Base-by-base conservation (phyloP, 2,888 invertebrate genomes). In the Sphecodes monilicornis region DNA sequence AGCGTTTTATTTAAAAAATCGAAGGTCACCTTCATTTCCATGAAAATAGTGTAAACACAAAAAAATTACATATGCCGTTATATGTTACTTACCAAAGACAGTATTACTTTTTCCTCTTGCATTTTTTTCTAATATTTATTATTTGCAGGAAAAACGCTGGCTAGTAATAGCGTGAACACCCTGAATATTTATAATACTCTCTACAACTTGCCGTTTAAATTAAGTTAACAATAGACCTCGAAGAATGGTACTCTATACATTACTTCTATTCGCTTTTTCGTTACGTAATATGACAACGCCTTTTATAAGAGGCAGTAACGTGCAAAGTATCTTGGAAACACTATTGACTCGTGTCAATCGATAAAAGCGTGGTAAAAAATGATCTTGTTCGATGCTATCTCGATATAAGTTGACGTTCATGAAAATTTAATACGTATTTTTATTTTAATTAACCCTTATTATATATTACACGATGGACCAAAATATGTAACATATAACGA, bases 221-320 rank as follows among this genome's bases (percentile, higher is more conserved):
- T 69, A 41, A 50, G 13, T 68, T 69, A 13, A 50, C 18, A 8
- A 69, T 54, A 29, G 22, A 32, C 11, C 4, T 6, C 1, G n/a
- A 16, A 54, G 16, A 18, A 11, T 57, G 13, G n/a, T n/a, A 29
- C 13, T n/a, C 18, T 18, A 18, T 41, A 32, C 22, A 43, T 41
- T 57, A 43, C 29, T 26, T 43, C 5, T n/a, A 71, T 39, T 68
- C 68, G 43, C 43, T 60, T 4, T 26, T 11, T 39, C 3, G 46
- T 29, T 73, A 13, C 11, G 39, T 39, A 66, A 73, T 36, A 36
- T 6, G 39, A 13, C 43, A 36, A 43, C 18, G 54, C 32, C 32
- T 54, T 32, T 75, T 79, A 50, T 79, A 26, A 11, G 18, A 39
- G 29, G 29, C 64, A 78, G 66, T 74, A 41, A 79, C 32, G 41